Percentiles rank a stretch among this genome's conserved stretches.
These are phyloP conservation scores for Avahi laniger DNA, from an alignment of 2,797 vertebrate genomes.

Conservation along the genomic window DNA sequence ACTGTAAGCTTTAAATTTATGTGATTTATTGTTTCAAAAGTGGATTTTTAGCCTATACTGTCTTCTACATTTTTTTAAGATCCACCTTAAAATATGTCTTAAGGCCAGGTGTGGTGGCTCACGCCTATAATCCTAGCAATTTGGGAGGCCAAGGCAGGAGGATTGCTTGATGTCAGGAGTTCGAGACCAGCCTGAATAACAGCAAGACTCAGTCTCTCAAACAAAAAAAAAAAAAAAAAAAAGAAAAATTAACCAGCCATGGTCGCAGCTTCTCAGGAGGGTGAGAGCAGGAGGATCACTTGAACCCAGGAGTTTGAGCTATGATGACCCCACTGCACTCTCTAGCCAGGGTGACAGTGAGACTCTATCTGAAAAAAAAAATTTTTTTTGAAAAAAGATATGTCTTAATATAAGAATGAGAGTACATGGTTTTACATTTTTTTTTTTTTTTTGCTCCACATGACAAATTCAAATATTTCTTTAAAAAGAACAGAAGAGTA, in stretches of 20 bases:
- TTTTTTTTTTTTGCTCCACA: not conserved
- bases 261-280: not conserved
- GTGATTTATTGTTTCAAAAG: not conserved
- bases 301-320: not conserved
- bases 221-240: not conserved
- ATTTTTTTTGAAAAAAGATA: not conserved
- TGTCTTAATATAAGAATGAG: not conserved
- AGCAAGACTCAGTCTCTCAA: not conserved
- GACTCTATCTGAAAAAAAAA: not conserved
- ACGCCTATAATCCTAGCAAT: too few relatives aligned
- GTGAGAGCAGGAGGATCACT: not conserved
- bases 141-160: too few relatives aligned
- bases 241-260: not conserved
- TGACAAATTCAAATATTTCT: not conserved
- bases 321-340: not conserved
- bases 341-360: not conserved
- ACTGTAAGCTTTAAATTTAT: not conserved
- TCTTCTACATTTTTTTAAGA: not conserved
- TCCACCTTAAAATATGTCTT: not conserved
- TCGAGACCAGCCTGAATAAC: too few relatives aligned
- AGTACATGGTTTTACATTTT: not conserved
- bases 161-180: too few relatives aligned
- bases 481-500: not conserved
- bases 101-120: not conserved
- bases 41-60: not conserved